phyloP scores from a whole-genome alignment of 2,888 invertebrate genomes.

The Zelleria hepariella region DNA sequence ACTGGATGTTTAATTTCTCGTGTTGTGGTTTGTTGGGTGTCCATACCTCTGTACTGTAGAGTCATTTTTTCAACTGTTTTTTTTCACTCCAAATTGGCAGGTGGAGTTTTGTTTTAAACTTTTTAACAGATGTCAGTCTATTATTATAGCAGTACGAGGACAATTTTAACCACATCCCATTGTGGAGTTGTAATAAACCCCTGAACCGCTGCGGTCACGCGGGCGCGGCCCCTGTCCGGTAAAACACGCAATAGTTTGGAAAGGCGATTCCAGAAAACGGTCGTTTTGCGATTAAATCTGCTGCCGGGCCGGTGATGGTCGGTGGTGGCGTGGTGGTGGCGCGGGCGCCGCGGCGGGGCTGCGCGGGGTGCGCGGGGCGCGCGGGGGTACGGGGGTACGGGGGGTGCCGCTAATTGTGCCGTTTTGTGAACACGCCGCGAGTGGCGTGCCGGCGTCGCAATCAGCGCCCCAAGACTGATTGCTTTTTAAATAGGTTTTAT shows the following conservation, averaged over 20 bases:
- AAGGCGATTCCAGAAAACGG: slow-evolving; percentile 71
- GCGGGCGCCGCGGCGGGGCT: slow-evolving; percentile 14
- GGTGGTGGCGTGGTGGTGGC: slow-evolving; percentile 18
- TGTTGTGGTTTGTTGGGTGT: neutral
- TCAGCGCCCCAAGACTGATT: slow-evolving; percentile 69
- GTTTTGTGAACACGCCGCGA: slow-evolving; percentile 68
- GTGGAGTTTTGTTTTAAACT: neutral
- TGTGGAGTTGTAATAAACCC: neutral
- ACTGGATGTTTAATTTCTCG: slow-evolving; percentile 25
- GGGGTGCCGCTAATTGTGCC: slow-evolving; percentile 68
- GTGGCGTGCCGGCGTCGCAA: slow-evolving; percentile 65
- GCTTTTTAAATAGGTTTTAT: slow-evolving; percentile 73
- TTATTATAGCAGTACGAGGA: neutral
- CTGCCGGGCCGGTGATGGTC: neutral
- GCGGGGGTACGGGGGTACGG: slow-evolving; percentile 18
- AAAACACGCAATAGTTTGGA: slow-evolving; percentile 64
- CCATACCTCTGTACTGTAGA: neutral
- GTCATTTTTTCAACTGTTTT: neutral
- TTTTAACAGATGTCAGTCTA: neutral
- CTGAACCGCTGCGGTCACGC: neutral
- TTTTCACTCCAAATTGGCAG: neutral
- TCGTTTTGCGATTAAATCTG: slow-evolving; percentile 69
- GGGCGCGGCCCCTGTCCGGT: slow-evolving; percentile 15
- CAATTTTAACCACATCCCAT: neutral
- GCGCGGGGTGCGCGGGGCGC: slow-evolving; percentile 16